phyloP scores from a whole-genome alignment of 37 sponge, comb jelly and placozoan species.

The Hexactinellida sp. region DNA sequence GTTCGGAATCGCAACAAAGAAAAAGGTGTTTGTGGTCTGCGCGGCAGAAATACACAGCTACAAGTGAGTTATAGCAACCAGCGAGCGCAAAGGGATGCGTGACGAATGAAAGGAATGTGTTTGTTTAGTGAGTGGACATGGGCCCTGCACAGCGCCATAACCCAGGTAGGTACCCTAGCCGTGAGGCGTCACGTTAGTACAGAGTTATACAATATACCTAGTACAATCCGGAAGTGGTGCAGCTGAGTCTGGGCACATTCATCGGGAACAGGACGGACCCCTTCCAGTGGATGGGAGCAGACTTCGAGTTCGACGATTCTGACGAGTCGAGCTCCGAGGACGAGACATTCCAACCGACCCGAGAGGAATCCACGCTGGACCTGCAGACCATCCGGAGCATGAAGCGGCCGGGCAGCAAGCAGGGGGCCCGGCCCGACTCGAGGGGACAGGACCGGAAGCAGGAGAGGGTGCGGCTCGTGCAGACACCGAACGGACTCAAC shows the following conservation, averaged over 20 bases:
- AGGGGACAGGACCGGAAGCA: neutral
- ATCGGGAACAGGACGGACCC: neutral
- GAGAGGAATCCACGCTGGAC: neutral
- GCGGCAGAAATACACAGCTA: neutral
- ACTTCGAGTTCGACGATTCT: neutral
- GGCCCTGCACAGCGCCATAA: neutral
- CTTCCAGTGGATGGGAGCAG: neutral
- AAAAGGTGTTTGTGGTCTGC: conserved; percentile 1
- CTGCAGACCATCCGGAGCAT: neutral
- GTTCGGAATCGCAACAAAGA: neutral
- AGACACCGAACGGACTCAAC: neutral
- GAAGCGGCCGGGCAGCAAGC: neutral
- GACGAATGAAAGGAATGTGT: neutral
- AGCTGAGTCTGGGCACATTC: neutral
- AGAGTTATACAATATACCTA: no score
- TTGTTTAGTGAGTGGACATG: neutral
- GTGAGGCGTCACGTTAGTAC: neutral
- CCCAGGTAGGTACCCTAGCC: neutral
- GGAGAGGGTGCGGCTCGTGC: neutral
- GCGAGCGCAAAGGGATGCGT: neutral
- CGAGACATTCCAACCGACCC: neutral
- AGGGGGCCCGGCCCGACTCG: neutral
- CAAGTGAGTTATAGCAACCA: neutral
- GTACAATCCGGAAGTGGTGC: neutral
- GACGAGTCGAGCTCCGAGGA: neutral